Evolutionary conservation across 2,113 vertebrate species (phyloP).

Genomic region (Hypanus sabinus): DNA sequence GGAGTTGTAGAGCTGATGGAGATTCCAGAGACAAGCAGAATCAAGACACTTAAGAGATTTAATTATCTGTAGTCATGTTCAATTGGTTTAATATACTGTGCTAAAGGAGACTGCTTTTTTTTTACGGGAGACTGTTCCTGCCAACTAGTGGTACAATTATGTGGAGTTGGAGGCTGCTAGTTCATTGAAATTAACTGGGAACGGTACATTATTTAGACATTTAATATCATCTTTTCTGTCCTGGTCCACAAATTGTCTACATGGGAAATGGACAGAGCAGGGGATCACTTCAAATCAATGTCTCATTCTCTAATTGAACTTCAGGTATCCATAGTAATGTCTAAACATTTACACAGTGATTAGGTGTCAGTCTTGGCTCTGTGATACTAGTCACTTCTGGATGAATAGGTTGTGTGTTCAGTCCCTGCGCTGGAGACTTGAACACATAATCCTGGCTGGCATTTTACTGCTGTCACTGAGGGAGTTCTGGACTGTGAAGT

Average conservation of each 20-base stretch:
- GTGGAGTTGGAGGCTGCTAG: neutral
- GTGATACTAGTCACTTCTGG: neutral
- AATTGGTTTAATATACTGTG: neutral
- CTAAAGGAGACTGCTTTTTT: neutral
- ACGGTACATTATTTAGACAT: neutral
- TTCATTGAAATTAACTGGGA: constrained; percentile 14
- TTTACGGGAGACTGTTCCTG: neutral
- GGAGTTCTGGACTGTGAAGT: neutral
- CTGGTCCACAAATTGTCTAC: neutral
- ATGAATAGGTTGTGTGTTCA: neutral
- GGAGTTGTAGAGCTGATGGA: neutral
- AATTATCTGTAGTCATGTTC: neutral
- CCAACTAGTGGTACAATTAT: neutral
- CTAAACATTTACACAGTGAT: neutral
- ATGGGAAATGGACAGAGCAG: neutral
- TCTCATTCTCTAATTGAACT: neutral
- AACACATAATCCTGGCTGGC: neutral
- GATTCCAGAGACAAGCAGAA: neutral
- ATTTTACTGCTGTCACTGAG: neutral
- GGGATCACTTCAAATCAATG: neutral
- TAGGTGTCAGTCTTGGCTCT: neutral
- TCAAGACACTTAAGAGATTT: neutral
- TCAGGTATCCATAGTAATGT: neutral
- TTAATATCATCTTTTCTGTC: neutral
- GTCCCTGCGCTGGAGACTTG: neutral